Conservation (phyloP, 2,797 vertebrate genomes). For the Mormyrus proboscirostris region DNA sequence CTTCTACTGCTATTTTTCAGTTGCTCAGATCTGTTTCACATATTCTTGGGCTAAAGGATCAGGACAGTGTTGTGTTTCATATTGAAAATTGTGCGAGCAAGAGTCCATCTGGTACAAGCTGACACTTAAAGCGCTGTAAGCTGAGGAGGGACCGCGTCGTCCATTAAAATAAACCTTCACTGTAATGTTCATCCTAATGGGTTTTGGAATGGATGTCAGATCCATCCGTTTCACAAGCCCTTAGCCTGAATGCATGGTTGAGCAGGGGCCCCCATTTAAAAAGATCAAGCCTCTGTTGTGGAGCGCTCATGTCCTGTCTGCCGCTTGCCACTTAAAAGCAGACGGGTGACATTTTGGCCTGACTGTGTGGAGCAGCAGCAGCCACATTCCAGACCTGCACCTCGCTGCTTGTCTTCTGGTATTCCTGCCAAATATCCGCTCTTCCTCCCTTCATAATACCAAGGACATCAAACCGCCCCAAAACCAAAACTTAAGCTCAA, state of each 20-base stretch:
- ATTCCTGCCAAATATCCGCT: background rate
- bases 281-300: background rate
- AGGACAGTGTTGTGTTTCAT: conserved; percentile 22
- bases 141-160: conserved; percentile 3
- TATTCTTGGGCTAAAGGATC: conserved; percentile 2
- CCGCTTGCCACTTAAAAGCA: background rate
- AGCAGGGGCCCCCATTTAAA: background rate
- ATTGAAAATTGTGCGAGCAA: conserved; percentile 7
- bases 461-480: background rate
- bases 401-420: background rate
- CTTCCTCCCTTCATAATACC: background rate
- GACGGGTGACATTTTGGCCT: conserved; percentile 21
- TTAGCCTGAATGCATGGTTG: background rate
- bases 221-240: conserved; percentile 18
- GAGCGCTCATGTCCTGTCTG: background rate
- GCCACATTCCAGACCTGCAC: conserved; percentile 25
- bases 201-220: conserved; percentile 25
- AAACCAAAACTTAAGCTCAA: background rate
- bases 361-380: conserved; percentile 23
- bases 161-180: conserved; percentile 1
- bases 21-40: background rate
- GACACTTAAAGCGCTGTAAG: conserved; percentile 1
- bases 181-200: conserved; percentile 19
- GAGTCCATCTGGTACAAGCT: conserved; percentile 20
- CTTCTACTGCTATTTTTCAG: background rate